These are phyloP conservation scores for Sepiola atlantica DNA, from an alignment of 2,888 invertebrate species.

Conservation along the genomic window DNA sequence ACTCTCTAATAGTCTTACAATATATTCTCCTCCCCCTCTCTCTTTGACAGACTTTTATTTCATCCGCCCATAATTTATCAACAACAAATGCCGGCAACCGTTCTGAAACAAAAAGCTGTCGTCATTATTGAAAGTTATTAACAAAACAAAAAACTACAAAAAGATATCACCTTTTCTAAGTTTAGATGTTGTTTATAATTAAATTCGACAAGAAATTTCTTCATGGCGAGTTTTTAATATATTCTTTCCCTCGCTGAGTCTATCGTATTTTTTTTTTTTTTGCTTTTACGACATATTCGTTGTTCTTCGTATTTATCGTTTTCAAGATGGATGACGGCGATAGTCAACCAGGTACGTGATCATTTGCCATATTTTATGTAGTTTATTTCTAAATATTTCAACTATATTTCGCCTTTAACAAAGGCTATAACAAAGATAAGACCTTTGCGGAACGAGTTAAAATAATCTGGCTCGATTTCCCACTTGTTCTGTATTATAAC, in stretches of 20 bases:
- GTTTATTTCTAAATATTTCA: background rate
- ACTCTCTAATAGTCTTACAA: background rate
- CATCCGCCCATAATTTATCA: constrained; percentile 20
- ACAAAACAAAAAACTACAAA: background rate
- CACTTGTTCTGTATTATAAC: background rate
- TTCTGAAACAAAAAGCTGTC: background rate
- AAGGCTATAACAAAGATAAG: background rate
- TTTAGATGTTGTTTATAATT: background rate
- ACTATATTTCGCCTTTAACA: background rate
- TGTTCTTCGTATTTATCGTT: background rate
- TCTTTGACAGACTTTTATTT: background rate
- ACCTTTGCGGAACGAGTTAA: background rate
- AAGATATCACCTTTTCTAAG: background rate
- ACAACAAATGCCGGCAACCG: background rate
- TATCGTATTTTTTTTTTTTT: background rate
- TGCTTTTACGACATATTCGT: constrained; percentile 22
- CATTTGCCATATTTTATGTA: background rate
- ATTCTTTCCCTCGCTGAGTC: background rate
- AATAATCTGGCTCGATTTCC: background rate
- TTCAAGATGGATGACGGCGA: constrained; percentile 49
- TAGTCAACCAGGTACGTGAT: constrained; percentile 48
- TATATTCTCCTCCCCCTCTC: background rate
- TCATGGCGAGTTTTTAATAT: background rate
- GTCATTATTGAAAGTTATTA: background rate
- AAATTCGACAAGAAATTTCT: background rate